phyloP scores from a whole-genome alignment of 2,113 vertebrate species.

The Perognathus longimembris region DNA sequence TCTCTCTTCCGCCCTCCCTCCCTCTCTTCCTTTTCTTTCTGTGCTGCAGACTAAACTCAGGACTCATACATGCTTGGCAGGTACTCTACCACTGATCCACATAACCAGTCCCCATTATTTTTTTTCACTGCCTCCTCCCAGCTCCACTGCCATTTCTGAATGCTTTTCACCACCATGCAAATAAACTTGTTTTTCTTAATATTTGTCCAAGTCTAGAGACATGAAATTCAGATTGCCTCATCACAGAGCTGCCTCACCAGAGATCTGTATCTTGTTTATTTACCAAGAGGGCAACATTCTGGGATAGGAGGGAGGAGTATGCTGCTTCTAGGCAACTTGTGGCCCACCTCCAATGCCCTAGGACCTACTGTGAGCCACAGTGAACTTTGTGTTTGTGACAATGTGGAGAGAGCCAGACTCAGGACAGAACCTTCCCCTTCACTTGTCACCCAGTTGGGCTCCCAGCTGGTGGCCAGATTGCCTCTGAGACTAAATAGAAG shows the following conservation, averaged over 20 bases:
- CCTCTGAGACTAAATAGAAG: slow-evolving; percentile 14
- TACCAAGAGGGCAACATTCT: slow-evolving; percentile 9
- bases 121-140: neutral
- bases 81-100: neutral
- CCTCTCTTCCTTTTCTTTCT: too few species aligned
- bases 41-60: neutral
- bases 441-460: neutral
- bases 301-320: slow-evolving; percentile 32
- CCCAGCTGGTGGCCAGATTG: neutral
- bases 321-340: neutral
- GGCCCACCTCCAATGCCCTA: neutral
- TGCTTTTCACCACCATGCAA: slow-evolving; percentile 45
- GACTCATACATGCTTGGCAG: neutral
- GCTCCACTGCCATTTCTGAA: neutral
- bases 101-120: neutral
- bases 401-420: neutral
- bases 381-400: neutral
- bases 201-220: slow-evolving; percentile 61
- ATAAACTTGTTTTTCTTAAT: slow-evolving; percentile 72
- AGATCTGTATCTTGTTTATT: slow-evolving; percentile 79
- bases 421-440: slow-evolving; percentile 3
- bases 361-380: neutral
- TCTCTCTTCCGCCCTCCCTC: neutral
- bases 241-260: slow-evolving; percentile 47
- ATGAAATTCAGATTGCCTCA: slow-evolving; percentile 74